Percentiles rank a stretch among this genome's conserved stretches.
phyloP scores from a whole-genome alignment of 2,113 vertebrate genomes.

The Microcebus lehilahytsara region DNA sequence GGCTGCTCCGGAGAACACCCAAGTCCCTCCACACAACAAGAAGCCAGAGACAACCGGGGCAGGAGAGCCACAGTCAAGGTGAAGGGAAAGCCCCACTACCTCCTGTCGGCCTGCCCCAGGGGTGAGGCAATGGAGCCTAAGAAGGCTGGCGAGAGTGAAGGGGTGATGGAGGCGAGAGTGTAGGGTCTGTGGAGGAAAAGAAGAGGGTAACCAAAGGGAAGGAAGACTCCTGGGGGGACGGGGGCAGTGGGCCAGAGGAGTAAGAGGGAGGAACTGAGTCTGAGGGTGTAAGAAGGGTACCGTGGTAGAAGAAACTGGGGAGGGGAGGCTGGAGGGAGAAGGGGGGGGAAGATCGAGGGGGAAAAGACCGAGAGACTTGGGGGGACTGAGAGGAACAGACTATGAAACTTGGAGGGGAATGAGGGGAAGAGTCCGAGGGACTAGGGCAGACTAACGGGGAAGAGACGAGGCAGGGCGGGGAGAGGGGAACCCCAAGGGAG shows the following conservation, averaged over 20 bases:
- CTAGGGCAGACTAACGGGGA: too few relatives aligned
- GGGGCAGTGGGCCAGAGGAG: neutral
- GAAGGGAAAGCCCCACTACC: neutral
- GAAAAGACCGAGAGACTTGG: neutral
- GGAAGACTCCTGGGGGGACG: rapidly evolving
- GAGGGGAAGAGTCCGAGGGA: neutral
- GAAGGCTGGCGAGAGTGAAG: neutral
- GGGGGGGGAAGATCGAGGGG: rapidly evolving
- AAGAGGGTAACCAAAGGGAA: neutral
- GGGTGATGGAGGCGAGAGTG: neutral
- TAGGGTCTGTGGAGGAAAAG: neutral
- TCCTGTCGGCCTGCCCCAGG: rapidly evolving
- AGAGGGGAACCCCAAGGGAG: neutral
- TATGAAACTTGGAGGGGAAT: neutral
- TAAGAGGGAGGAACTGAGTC: too few relatives aligned
- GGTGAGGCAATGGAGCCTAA: neutral
- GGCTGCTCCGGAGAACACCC: neutral
- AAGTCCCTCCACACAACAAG: neutral
- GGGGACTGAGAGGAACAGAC: neutral
- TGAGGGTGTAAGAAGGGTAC: neutral
- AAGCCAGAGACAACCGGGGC: neutral
- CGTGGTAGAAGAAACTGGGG: too few relatives aligned
- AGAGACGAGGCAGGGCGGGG: too few relatives aligned
- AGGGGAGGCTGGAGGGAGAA: neutral
- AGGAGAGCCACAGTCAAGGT: too few relatives aligned